Evolutionary conservation across 1,140 invertebrate genomes (phyloP), one percentile per base, ranked within the genome.

Genomic region (Papilio machaon): DNA sequence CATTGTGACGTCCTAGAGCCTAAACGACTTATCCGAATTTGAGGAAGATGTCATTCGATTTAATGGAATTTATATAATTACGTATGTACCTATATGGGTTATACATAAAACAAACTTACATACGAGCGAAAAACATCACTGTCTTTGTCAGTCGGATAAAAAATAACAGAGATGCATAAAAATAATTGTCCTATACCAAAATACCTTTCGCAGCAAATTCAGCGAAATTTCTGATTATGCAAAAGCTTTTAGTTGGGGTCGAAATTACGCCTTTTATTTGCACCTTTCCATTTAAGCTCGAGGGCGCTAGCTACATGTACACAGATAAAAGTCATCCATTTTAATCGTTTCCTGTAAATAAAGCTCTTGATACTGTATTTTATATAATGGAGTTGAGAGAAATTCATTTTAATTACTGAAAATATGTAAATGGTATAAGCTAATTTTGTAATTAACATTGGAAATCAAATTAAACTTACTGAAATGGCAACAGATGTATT

Each of bases 181-280:
- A 70, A 70, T 1, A 70, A 70, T 35, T 70, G 64, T 73, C 73
- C 35, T 19, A 73, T 73, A 47, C 43, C 9, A 46, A 46, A n/a
- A 38, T n/a, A 43, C 35, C 17, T 38, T 73, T 73, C 3, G 43
- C 35, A 73, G 43, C 46, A 76, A 30, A 52, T 52, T 76, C 74
- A 76, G 73, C 74, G 19, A 76, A 52, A 13, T 76, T 76, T 35
- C 47, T 52, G 73, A 74, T 74, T 74, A 74, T 47, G 73, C 73
- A 47, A 74, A 76, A 76, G 74, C 74, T 76, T 76, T 76, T 76
- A 52, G 47, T 52, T 19, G 74, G 74, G 43, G 47, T 23, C 47
- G 43, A 76, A 47, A 49, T 76, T 76, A 76, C 74, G 3, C 46
- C 46, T 76, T 76, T 76, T 76, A 76, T 76, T 76, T 76, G 47